Evolutionary conservation across 2,113 vertebrate species (phyloP).

Genomic region (Cathartes aura): DNA sequence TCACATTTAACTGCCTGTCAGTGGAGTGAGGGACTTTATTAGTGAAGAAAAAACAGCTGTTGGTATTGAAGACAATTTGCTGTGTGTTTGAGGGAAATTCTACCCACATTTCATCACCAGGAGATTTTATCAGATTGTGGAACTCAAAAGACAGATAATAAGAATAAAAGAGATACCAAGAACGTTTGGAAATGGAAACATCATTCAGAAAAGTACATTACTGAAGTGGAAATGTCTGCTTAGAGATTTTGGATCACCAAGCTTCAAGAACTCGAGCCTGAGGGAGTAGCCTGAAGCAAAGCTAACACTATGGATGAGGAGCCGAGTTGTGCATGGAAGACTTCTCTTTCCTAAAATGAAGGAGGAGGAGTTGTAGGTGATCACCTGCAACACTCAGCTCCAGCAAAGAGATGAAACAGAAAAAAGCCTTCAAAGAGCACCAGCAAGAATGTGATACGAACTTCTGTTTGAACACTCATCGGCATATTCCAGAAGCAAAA

Average conservation of each 20-base stretch:
- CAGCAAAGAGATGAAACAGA: not conserved
- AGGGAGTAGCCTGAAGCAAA: not conserved
- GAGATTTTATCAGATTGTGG: not conserved
- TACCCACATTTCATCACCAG: not conserved
- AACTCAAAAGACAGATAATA: not conserved
- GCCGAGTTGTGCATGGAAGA: not conserved
- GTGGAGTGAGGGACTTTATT: not conserved
- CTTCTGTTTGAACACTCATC: not conserved
- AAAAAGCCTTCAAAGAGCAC: not conserved
- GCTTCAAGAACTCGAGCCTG: not conserved
- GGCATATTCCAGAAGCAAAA: not conserved
- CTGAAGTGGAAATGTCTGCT: not conserved
- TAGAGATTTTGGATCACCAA: not conserved
- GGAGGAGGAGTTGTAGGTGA: not conserved
- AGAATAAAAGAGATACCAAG: not conserved
- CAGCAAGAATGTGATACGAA: not conserved
- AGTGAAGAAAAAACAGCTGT: not conserved
- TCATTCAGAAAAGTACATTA: not conserved
- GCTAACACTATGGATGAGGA: fast-evolving
- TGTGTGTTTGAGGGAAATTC: not conserved
- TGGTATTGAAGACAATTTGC: not conserved
- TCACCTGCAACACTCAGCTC: not conserved
- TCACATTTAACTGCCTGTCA: not conserved
- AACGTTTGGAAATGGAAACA: not conserved
- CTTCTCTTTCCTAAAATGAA: not conserved